Evolutionary conservation across 1,140 invertebrate genomes (phyloP).

Genomic region (Parapsyche elsis): DNA sequence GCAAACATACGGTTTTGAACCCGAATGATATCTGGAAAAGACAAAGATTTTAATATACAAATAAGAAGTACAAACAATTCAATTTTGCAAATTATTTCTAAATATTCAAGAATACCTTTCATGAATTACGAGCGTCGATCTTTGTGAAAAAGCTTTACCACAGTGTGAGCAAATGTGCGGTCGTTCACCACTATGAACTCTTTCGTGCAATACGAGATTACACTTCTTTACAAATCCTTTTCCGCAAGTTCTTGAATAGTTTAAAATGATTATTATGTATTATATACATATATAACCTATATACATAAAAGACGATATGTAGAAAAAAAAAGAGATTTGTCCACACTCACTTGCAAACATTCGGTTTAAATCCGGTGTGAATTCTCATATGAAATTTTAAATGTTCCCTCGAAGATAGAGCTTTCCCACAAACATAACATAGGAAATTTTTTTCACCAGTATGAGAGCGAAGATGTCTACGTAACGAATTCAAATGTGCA

Average conservation of each 20-base stretch:
- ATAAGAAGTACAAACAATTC: constrained; percentile 1
- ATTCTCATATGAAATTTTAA: constrained; percentile 78
- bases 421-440: constrained; percentile 82
- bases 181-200: constrained; percentile 74
- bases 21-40: constrained; percentile 73
- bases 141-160: constrained; percentile 82
- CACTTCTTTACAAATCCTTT: constrained; percentile 74
- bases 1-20: constrained; percentile 81
- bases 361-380: constrained; percentile 79
- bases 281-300: background rate
- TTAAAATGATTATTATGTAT: constrained; percentile 50
- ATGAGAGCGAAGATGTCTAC: constrained; percentile 72
- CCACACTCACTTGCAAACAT: constrained; percentile 72
- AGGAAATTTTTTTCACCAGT: constrained; percentile 71
- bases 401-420: constrained; percentile 76
- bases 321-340: no score
- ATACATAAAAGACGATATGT: constrained; percentile 11
- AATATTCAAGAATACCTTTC: constrained; percentile 63
- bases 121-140: constrained; percentile 79
- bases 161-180: constrained; percentile 76
- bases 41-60: constrained; percentile 4
- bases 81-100: background rate
- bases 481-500: constrained; percentile 68
- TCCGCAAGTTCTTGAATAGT: constrained; percentile 68
- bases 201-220: constrained; percentile 71